phyloP scores from a whole-genome alignment of 1,140 invertebrate species.

The Platyura marginata region DNA sequence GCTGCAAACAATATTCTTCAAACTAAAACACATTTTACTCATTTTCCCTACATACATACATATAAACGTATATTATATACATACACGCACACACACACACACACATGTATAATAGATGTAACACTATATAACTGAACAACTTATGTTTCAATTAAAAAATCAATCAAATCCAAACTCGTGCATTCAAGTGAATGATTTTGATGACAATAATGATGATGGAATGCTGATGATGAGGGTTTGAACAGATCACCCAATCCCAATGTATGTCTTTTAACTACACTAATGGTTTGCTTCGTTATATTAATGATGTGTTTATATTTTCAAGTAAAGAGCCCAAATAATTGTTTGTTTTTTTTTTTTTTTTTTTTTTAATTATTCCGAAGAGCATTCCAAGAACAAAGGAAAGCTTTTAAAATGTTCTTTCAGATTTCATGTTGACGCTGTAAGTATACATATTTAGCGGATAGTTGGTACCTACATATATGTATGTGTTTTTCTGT shows the following conservation, averaged over 20 bases:
- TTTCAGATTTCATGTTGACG: background rate
- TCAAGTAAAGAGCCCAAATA: background rate
- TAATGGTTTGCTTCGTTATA: background rate
- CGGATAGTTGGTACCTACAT: background rate
- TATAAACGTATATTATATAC: too few species aligned
- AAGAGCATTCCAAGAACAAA: background rate
- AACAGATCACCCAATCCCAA: background rate
- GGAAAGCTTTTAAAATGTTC: too few species aligned
- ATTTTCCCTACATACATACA: too few species aligned
- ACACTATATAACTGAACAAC: too few species aligned
- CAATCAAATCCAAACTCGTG: background rate
- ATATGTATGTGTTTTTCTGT: background rate
- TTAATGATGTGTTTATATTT: background rate
- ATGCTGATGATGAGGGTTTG: background rate
- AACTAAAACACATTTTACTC: too few species aligned
- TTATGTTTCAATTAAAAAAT: background rate
- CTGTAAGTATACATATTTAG: background rate
- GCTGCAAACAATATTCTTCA: too few species aligned
- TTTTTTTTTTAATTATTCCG: background rate
- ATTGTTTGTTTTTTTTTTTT: background rate
- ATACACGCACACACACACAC: too few species aligned
- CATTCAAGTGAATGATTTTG: background rate
- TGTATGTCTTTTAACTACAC: background rate
- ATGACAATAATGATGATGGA: background rate
- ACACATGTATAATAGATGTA: too few species aligned